A percentile compares a stretch with the other conserved stretches of the same genome.
These are phyloP conservation scores for Crepidodera aurea DNA, from an alignment of 2,888 invertebrate species.

Conservation along the genomic window DNA sequence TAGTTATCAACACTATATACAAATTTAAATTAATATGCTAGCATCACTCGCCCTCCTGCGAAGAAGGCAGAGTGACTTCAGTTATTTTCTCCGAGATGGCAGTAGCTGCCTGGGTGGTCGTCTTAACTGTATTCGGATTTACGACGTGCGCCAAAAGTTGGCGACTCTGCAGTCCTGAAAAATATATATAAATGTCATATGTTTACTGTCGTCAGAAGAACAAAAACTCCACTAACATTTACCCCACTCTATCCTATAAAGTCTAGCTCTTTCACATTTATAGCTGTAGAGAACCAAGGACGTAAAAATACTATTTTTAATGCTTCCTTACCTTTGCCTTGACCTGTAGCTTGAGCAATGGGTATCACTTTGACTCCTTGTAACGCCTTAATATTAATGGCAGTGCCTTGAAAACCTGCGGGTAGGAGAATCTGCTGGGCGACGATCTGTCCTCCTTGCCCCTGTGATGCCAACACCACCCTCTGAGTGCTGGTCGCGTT, in stretches of 20 bases:
- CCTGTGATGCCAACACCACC: slow-evolving; percentile 66
- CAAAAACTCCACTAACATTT: background rate
- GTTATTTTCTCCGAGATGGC: slow-evolving; percentile 35
- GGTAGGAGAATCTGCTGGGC: slow-evolving; percentile 69
- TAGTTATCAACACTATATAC: slow-evolving; percentile 38
- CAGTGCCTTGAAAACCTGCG: slow-evolving; percentile 68
- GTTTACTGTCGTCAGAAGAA: slow-evolving; percentile 10
- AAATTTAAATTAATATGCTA: slow-evolving; percentile 27
- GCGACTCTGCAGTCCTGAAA: slow-evolving; percentile 55
- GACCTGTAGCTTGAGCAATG: slow-evolving; percentile 61
- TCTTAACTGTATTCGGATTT: slow-evolving; percentile 55
- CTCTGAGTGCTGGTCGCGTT: slow-evolving; percentile 55
- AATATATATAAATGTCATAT: too few relatives aligned
- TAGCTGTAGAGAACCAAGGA: too few relatives aligned
- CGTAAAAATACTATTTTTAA: too few relatives aligned
- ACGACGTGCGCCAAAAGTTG: slow-evolving; percentile 64
- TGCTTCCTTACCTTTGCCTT: slow-evolving; percentile 49
- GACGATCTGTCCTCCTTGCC: slow-evolving; percentile 62
- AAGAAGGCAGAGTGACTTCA: slow-evolving; percentile 35
- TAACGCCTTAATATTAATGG: slow-evolving; percentile 69
- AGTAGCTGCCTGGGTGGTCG: slow-evolving; percentile 38
- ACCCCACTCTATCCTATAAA: too few relatives aligned
- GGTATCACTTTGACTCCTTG: slow-evolving; percentile 72
- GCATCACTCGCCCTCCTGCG: slow-evolving; percentile 33
- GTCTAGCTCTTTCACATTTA: too few relatives aligned